Evolutionary conservation across 2,113 vertebrate genomes (phyloP), one percentile per base, ranked within the genome.

Genomic region (Collichthys lucidus): DNA sequence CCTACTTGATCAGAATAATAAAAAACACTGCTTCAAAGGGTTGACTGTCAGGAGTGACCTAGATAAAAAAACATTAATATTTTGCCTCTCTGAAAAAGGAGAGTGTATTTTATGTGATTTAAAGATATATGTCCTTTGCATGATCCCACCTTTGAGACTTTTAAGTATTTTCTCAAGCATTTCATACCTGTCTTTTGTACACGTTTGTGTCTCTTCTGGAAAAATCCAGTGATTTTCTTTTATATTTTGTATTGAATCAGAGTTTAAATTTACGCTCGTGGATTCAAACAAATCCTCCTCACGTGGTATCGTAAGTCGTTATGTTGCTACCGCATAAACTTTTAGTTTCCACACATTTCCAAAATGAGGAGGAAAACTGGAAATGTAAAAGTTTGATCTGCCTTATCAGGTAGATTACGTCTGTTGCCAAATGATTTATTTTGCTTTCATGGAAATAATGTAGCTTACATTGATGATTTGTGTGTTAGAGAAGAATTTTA

Each of bases 371-470:
- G 53, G 42, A 66, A 71, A 74, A 74, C 66, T 74, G 76, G 57
- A 77, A 84, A 75, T 74, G 50, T 80, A 7, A 26, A 60, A 65
- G 20, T 82, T 50, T 52, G 11, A 22, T 85, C 86, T 79, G 61
- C 84, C 83, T 84, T 35, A 63, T 49, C 12, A 4, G 83, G 85
- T 61, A 31, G 89, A 86, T 72, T 8, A 24, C 42, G 31, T 86
- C 46, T 85, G 82, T 92, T 92, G 93, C 92, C 93, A 94, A 93
- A 94, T 86, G 15, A 62, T 75, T 79, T 73, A 24, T 77, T 89
- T 83, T 83, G 47, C 20, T 79, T 85, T 86, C 22, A 59, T 81
- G 71, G 40, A 62, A 73, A 70, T 81, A 44, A 55, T 31, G 46
- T 76, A 79, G 47, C 11, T 22, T 19, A 26, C 14, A 19, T 67